Evolutionary conservation across 2,113 vertebrate species (phyloP).

Genomic region (Menura novaehollandiae): DNA sequence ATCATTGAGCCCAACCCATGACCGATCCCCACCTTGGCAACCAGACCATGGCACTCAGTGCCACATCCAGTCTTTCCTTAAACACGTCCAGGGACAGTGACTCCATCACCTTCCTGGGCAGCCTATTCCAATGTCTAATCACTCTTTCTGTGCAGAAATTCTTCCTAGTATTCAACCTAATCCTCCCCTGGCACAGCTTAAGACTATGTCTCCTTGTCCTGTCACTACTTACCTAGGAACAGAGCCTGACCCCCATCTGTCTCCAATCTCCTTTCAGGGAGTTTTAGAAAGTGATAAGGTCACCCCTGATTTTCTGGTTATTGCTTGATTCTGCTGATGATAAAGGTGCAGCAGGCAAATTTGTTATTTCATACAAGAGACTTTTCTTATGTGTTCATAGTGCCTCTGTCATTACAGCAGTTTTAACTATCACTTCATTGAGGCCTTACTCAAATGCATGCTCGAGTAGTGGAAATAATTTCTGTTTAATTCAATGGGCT

Average conservation of each 20-base stretch:
- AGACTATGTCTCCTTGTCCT: background rate
- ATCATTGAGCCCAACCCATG: background rate
- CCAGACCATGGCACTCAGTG: background rate
- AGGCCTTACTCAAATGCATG: background rate
- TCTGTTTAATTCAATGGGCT: background rate
- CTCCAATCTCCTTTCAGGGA: background rate
- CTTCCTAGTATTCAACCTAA: background rate
- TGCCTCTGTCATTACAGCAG: background rate
- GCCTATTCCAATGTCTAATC: background rate
- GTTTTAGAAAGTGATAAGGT: background rate
- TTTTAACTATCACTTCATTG: background rate
- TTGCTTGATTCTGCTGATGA: background rate
- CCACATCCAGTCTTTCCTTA: background rate
- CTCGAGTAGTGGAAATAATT: background rate
- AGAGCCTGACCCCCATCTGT: background rate
- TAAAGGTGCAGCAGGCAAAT: background rate
- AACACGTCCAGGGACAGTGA: background rate
- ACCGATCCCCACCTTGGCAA: background rate
- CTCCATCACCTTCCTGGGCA: background rate
- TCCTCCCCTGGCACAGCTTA: background rate
- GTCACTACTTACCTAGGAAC: background rate
- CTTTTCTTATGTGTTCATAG: background rate
- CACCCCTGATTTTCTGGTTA: background rate
- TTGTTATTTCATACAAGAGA: background rate
- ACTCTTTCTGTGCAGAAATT: background rate